Conservation (phyloP, 2,888 invertebrate species). For the Aphidius colemani region DNA sequence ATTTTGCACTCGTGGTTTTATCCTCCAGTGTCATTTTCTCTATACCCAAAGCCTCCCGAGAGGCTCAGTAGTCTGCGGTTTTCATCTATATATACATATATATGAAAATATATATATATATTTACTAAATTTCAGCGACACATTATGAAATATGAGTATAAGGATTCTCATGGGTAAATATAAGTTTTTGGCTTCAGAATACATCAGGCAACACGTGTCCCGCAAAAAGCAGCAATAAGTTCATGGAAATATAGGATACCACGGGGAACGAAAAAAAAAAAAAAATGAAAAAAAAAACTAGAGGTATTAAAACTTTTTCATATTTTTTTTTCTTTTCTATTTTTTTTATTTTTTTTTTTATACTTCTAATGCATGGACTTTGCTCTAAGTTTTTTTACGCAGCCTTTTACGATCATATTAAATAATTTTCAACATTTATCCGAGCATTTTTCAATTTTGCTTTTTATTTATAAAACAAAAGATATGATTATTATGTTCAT, state of each 20-base stretch:
- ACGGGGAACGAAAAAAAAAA: constrained; percentile 38
- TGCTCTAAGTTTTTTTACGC: no score
- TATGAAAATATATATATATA: background rate
- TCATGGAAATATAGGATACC: constrained; percentile 51
- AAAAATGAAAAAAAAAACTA: background rate
- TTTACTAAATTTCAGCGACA: constrained; percentile 17
- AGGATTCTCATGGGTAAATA: constrained; percentile 44
- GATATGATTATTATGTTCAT: no score
- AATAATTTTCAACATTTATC: no score
- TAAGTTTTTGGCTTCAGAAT: constrained; percentile 48
- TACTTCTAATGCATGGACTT: background rate
- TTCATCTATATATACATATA: constrained; percentile 3
- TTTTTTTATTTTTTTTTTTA: constrained; percentile 11
- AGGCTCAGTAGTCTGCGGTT: no score
- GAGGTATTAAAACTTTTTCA: constrained; percentile 50
- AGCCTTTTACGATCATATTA: no score
- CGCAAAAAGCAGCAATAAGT: constrained; percentile 54
- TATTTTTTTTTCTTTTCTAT: no score
- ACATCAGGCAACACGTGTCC: constrained; percentile 54
- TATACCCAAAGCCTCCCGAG: no score
- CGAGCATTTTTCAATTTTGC: no score
- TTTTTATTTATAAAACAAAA: no score
- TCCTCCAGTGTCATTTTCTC: no score
- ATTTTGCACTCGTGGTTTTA: constrained; percentile 4
- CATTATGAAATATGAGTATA: constrained; percentile 34